phyloP scores from a whole-genome alignment of 1,140 invertebrate genomes.

The Hycleus cichorii region DNA sequence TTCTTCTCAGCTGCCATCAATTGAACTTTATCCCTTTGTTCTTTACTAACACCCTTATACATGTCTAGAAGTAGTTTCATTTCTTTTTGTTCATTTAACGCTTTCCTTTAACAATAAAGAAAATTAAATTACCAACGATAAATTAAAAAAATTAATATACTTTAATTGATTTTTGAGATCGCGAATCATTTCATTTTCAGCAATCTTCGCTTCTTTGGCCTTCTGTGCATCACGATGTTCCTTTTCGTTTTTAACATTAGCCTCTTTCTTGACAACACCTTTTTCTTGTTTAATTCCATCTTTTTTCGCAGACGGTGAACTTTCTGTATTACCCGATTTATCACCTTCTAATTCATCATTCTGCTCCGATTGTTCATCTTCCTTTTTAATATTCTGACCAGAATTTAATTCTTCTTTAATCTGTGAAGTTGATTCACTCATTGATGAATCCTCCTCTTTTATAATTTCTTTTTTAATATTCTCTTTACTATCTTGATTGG shows the following conservation, averaged over 20 bases:
- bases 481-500: conserved; percentile 50
- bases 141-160: conserved; percentile 45
- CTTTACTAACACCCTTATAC: conserved; percentile 95
- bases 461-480: conserved; percentile 54
- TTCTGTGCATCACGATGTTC: conserved; percentile 51
- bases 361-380: conserved; percentile 45
- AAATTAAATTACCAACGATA: conserved; percentile 9
- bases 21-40: conserved; percentile 92
- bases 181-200: conserved; percentile 61
- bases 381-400: conserved; percentile 50
- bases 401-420: conserved; percentile 42
- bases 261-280: conserved; percentile 53
- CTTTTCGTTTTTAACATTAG: conserved; percentile 47
- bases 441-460: conserved; percentile 49
- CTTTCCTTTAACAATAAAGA: conserved; percentile 62
- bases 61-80: conserved; percentile 92
- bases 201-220: conserved; percentile 52
- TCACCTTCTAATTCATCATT: conserved; percentile 31
- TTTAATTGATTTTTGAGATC: conserved; percentile 88
- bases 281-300: conserved; percentile 54
- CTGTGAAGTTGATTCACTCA: conserved; percentile 29
- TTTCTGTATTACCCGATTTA: conserved; percentile 26
- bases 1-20: conserved; percentile 94
- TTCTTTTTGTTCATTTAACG: conserved; percentile 84
- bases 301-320: conserved; percentile 51